A percentile compares a stretch with the other conserved stretches of the same genome.
phyloP scores from a whole-genome alignment of 2,113 vertebrate species.

The Syrrhaptes paradoxus region DNA sequence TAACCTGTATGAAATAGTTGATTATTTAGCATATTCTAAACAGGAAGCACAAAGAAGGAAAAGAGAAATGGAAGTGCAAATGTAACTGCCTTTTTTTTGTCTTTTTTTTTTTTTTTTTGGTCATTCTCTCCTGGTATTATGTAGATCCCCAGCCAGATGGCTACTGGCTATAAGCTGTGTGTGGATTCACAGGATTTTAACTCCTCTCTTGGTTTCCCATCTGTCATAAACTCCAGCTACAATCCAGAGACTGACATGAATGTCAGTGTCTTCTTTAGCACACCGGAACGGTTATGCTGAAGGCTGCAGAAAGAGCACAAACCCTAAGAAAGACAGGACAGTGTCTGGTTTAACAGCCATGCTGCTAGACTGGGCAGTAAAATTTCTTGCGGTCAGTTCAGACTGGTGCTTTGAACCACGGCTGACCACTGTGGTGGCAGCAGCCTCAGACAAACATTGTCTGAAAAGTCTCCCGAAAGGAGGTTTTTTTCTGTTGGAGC shows the following conservation, averaged over 20 bases:
- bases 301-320: neutral
- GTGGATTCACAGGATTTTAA: slow-evolving; percentile 62
- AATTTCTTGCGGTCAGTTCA: neutral
- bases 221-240: slow-evolving; percentile 41
- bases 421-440: neutral
- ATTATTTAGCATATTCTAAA: neutral
- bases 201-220: slow-evolving; percentile 62
- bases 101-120: neutral
- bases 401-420: neutral
- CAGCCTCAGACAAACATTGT: neutral
- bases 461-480: neutral
- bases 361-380: neutral
- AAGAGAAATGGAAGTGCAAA: slow-evolving; percentile 13
- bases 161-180: slow-evolving; percentile 59
- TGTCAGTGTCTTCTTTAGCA: neutral
- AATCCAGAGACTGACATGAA: slow-evolving; percentile 25
- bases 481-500: neutral
- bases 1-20: neutral
- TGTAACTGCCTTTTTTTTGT: neutral
- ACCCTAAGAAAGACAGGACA: neutral
- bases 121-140: slow-evolving; percentile 36
- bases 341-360: neutral
- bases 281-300: neutral
- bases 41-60: neutral
- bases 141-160: slow-evolving; percentile 57